A percentile compares a stretch with the other conserved stretches of the same genome.
Conservation (phyloP, 1,140 invertebrate species). For the Brachionus rubens region DNA sequence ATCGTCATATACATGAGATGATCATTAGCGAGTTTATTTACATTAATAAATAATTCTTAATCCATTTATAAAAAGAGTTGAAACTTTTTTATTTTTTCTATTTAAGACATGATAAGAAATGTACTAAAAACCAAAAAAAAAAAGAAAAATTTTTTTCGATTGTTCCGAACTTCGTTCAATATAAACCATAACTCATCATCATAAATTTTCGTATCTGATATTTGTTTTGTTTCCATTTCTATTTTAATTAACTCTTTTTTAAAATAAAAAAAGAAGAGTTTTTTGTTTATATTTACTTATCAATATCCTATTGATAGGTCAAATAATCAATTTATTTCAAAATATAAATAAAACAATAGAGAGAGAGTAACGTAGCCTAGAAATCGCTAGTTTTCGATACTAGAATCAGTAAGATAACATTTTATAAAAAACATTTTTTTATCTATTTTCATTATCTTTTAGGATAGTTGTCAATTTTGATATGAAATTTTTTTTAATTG, state of each 20-base stretch:
- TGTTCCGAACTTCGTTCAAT: no score
- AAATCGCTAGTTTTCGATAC: neutral
- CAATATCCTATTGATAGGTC: slow-evolving; percentile 41
- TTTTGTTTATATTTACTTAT: slow-evolving; percentile 29
- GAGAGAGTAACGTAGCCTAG: neutral
- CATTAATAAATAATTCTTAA: slow-evolving; percentile 17
- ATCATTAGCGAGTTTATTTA: slow-evolving; percentile 38
- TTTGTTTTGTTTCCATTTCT: neutral
- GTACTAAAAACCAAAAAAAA: no score
- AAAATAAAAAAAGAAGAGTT: neutral
- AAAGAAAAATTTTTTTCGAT: no score
- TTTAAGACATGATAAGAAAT: slow-evolving; percentile 34
- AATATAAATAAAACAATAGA: neutral
- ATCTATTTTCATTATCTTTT: neutral
- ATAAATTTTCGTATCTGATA: no score
- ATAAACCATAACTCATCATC: no score
- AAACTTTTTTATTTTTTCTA: neutral
- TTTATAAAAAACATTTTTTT: neutral
- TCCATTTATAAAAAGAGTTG: neutral
- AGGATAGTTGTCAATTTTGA: no score
- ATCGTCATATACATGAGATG: slow-evolving; percentile 16
- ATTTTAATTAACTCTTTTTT: slow-evolving; percentile 11
- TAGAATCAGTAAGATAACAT: slow-evolving; percentile 24
- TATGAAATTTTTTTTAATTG: no score
- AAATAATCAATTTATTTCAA: slow-evolving; percentile 36